Evolutionary conservation across 2,113 vertebrate genomes (phyloP), one percentile per base, ranked within the genome.

Genomic region (Eclectus roratus): DNA sequence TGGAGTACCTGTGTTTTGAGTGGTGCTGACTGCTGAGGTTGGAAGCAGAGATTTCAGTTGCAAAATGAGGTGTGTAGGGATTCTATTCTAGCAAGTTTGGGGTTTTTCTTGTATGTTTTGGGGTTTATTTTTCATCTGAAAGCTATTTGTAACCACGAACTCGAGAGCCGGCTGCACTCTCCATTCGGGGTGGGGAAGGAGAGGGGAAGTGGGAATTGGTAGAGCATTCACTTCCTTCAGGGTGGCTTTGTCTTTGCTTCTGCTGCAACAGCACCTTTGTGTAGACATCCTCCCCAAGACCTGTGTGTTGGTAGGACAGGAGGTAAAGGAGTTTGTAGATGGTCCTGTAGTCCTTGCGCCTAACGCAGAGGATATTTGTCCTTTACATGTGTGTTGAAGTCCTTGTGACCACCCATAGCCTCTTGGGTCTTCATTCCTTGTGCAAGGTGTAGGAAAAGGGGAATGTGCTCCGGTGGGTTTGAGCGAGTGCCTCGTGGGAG

Each of bases 151-250:
- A 77, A 88, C 80, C 69, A 28, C 4, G 0, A 39, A 53, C 74
- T 83, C 10, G 24, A 10, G 93, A 89, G 61, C 7, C 33, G 77
- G 28, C 73, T 74, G 77, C 0, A 0, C 28, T 74, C 43, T 43
- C 56, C 88, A 1, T 85, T 37, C 6, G 1, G 18, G 18, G 65
- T 18, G 86, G 87, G 83, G 84, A 81, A 79, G 92, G 80, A 74
- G 89, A 81, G 65, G 70, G 93, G 89, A 95, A 93, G 92, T 88
- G 66, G 93, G 74, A 72, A 50, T 50, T 17, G 44, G 47, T 93
- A 10, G 1, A n/a, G 29, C n/a, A 21, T 7, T 95, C 81, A 47
- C 88, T 91, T 95, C 85, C 94, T 83, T 88, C 31, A 5, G 82
- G 44, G 71, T 23, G 35, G 17, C 58, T 90, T 60, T n/a, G n/a